Conservation (phyloP, 2,888 invertebrate species). For the Antheraea yamamai region DNA sequence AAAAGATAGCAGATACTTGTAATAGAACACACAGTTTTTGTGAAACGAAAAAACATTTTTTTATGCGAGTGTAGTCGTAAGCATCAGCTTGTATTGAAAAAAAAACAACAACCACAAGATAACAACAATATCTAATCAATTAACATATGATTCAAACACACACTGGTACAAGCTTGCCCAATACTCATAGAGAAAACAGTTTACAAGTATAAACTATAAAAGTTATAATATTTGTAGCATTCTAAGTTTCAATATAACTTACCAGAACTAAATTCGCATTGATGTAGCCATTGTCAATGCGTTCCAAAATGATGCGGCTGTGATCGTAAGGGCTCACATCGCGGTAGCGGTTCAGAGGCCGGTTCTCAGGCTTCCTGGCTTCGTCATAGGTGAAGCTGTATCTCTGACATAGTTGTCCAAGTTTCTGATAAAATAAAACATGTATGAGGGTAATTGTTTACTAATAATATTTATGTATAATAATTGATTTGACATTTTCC, state of each 20-base stretch:
- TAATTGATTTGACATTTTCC: no score
- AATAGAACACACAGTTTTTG: no score
- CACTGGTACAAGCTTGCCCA: background rate
- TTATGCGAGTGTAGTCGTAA: no score
- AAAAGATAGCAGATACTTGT: no score
- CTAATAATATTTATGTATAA: no score
- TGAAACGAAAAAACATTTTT: no score
- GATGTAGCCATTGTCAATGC: conserved; percentile 92
- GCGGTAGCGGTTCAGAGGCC: conserved; percentile 93
- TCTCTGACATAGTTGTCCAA: conserved; percentile 86
- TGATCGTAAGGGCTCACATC: conserved; percentile 99
- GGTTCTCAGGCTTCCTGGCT: conserved; percentile 90
- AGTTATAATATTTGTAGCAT: background rate
- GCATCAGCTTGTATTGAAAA: no score
- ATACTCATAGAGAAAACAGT: background rate
- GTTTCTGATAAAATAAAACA: conserved; percentile 80
- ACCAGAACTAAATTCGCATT: conserved; percentile 96
- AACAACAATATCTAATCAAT: no score
- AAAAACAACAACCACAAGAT: no score
- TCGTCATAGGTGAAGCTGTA: conserved; percentile 82
- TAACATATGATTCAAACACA: background rate
- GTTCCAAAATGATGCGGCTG: conserved; percentile 90
- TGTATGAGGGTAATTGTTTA: background rate
- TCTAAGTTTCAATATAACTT: conserved; percentile 41
- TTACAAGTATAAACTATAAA: background rate